These are phyloP conservation scores for Sarcoramphus papa DNA, from an alignment of 2,797 vertebrate genomes.

Conservation along the genomic window DNA sequence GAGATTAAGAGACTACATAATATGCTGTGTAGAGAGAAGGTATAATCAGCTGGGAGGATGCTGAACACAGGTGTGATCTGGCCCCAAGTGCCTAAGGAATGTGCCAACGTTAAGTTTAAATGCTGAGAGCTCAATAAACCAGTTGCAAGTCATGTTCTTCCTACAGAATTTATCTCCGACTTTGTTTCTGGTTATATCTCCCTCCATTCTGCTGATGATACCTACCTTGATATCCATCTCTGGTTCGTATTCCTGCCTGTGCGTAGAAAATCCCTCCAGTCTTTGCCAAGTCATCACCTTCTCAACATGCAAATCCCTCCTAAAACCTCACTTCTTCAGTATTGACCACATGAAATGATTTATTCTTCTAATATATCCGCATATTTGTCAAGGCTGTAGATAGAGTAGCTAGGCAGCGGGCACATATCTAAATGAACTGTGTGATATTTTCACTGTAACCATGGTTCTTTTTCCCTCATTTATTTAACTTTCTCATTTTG, in stretches of 20 bases:
- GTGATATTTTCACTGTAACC: background rate
- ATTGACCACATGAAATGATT: background rate
- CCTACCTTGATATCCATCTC: background rate
- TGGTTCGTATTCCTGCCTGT: background rate
- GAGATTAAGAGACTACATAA: background rate
- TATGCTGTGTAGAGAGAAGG: background rate
- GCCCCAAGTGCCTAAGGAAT: background rate
- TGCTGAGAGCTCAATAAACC: background rate
- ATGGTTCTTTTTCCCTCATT: background rate
- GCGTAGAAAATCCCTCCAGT: background rate
- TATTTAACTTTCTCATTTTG: background rate
- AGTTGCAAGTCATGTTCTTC: background rate
- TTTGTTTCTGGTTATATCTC: background rate
- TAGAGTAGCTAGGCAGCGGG: background rate
- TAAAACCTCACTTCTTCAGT: background rate
- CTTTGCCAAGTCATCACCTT: background rate
- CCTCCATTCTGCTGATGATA: background rate
- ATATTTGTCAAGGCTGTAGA: background rate
- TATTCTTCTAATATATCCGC: background rate
- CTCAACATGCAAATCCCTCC: background rate
- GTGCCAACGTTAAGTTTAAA: background rate
- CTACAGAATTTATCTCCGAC: background rate
- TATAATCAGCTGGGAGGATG: background rate
- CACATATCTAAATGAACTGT: background rate
- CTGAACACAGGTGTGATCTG: background rate